These are phyloP conservation scores for Cepphus grylle DNA, from an alignment of 2,113 vertebrate genomes.

Conservation along the genomic window DNA sequence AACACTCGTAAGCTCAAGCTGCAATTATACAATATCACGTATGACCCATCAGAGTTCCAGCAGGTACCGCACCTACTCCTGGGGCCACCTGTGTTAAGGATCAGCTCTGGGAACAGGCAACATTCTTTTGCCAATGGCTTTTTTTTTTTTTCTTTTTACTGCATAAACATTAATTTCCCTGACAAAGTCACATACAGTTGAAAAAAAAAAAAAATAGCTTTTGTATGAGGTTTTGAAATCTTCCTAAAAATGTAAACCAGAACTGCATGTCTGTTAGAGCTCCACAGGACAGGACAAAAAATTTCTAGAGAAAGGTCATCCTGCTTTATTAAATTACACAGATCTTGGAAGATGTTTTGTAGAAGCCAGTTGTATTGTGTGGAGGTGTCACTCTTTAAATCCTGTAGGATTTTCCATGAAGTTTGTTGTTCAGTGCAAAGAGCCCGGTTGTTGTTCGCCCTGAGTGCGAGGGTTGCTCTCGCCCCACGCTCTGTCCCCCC, in stretches of 20 bases:
- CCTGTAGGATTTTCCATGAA: neutral
- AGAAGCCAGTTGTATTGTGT: neutral
- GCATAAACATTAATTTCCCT: neutral
- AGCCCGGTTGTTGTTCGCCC: neutral
- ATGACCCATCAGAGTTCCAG: neutral
- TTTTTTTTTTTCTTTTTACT: neutral
- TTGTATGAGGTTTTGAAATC: neutral
- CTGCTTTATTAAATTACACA: neutral
- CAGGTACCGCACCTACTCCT: neutral
- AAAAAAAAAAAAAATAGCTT: neutral
- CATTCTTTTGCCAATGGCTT: neutral
- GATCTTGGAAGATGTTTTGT: neutral
- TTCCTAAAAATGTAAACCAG: neutral
- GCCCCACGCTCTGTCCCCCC: neutral
- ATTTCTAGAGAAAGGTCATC: neutral
- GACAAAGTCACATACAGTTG: neutral
- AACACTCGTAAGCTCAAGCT: fast-evolving
- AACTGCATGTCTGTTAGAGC: neutral
- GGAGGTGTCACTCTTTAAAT: neutral
- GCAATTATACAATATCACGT: fast-evolving
- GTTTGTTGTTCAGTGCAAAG: neutral
- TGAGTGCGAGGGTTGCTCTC: neutral
- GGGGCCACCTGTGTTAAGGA: neutral
- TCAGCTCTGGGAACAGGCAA: neutral
- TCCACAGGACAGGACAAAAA: neutral